Percentiles rank a stretch among this genome's conserved stretches.
phyloP scores from a whole-genome alignment of 2,888 invertebrate genomes.

The Sipha maydis region DNA sequence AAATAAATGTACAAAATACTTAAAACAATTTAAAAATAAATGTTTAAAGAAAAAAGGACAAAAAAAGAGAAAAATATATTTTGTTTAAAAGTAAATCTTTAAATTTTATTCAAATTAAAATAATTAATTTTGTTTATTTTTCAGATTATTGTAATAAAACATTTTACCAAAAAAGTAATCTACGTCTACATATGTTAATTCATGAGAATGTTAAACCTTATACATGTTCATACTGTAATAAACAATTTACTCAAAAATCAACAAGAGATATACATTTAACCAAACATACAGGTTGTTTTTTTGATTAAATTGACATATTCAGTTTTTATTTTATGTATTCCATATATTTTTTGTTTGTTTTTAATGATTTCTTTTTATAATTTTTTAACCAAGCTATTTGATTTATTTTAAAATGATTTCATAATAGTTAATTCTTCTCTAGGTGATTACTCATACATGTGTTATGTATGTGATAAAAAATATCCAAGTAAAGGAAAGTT shows the following conservation, averaged over 20 bases:
- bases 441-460: constrained; percentile 64
- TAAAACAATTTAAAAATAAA: too few relatives aligned
- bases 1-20: too few relatives aligned
- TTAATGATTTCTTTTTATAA: neutral
- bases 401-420: neutral
- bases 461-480: constrained; percentile 63
- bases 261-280: constrained; percentile 69
- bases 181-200: constrained; percentile 68
- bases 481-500: constrained; percentile 64
- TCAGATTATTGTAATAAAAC: constrained; percentile 66
- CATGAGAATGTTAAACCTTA: constrained; percentile 66
- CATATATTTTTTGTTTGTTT: neutral
- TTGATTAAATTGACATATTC: neutral
- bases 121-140: neutral
- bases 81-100: too few relatives aligned
- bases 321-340: neutral
- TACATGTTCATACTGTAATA: constrained; percentile 60
- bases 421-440: constrained; percentile 12
- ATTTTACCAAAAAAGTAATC: constrained; percentile 66
- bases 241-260: constrained; percentile 68
- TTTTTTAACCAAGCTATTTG: neutral
- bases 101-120: neutral
- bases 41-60: too few relatives aligned
- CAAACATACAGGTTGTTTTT: constrained; percentile 67
- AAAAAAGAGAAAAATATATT: too few relatives aligned